Evolutionary conservation across 1,140 invertebrate species (phyloP).

Genomic region (Saccostrea cuccullata): DNA sequence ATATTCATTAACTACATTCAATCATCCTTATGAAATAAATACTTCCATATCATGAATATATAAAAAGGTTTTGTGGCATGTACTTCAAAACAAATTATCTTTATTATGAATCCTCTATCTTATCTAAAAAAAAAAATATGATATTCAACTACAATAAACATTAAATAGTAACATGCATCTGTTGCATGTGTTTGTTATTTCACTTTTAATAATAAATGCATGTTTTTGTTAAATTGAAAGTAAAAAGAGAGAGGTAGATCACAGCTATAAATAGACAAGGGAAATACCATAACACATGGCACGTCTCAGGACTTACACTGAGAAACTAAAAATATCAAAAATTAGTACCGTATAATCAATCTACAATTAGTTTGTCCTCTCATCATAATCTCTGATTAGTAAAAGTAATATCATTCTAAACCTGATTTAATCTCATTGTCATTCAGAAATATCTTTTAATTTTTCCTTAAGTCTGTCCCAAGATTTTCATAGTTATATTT

Average conservation of each 20-base stretch:
- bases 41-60: background rate
- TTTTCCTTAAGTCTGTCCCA: background rate
- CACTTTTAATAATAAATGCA: background rate
- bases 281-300: slow-evolving; percentile 16
- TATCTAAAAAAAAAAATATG: background rate
- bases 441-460: background rate
- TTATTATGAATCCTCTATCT: background rate
- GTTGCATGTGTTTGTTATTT: background rate
- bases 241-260: background rate
- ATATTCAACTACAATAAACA: background rate
- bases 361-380: background rate
- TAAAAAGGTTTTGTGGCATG: background rate
- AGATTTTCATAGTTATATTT: background rate
- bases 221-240: background rate
- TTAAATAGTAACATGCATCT: background rate
- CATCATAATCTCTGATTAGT: background rate
- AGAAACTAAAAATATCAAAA: background rate
- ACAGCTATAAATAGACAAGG: slow-evolving; percentile 11
- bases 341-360: background rate
- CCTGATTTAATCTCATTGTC: background rate
- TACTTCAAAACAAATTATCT: background rate
- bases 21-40: background rate
- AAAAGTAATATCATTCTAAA: background rate
- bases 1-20: background rate
- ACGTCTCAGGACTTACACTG: background rate